Percentiles rank a stretch among this genome's conserved stretches.
Conservation (phyloP, 2,797 vertebrate genomes). For the Periparus ater region DNA sequence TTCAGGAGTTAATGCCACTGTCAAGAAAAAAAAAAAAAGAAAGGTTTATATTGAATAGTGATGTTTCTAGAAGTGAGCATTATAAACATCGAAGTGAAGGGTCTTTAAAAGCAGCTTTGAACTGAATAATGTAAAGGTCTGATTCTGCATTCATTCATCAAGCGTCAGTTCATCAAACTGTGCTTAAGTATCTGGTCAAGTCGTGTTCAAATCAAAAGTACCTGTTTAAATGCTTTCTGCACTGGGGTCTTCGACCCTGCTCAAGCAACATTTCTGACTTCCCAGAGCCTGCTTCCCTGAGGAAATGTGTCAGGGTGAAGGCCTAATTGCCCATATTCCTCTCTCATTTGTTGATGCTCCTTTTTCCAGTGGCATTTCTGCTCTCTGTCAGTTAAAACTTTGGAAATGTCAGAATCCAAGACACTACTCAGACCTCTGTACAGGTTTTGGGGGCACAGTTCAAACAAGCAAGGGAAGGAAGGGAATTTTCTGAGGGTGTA, state of each 20-base stretch:
- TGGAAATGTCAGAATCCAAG: not conserved
- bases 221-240: constrained; percentile 24
- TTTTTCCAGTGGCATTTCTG: constrained; percentile 1
- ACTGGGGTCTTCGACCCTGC: not conserved
- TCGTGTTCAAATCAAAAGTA: constrained; percentile 28
- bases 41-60: not conserved
- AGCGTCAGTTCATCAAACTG: constrained; percentile 20
- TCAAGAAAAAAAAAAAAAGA: not conserved
- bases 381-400: not conserved
- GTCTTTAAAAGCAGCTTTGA: constrained; percentile 5
- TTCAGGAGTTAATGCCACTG: constrained; percentile 27
- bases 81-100: not conserved
- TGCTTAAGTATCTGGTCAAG: constrained; percentile 24
- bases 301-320: constrained; percentile 9
- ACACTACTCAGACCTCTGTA: not conserved
- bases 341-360: not conserved
- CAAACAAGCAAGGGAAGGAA: not conserved
- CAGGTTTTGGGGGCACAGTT: not conserved
- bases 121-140: constrained; percentile 5
- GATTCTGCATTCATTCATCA: constrained; percentile 13
- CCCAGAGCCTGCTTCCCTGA: not conserved
- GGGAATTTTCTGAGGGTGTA: not conserved
- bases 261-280: constrained; percentile 3
- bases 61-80: not conserved
- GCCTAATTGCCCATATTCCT: not conserved